Percentiles rank a stretch among this genome's conserved stretches.
Conservation (phyloP, 2,888 invertebrate species). For the Eupithecia insigniata region DNA sequence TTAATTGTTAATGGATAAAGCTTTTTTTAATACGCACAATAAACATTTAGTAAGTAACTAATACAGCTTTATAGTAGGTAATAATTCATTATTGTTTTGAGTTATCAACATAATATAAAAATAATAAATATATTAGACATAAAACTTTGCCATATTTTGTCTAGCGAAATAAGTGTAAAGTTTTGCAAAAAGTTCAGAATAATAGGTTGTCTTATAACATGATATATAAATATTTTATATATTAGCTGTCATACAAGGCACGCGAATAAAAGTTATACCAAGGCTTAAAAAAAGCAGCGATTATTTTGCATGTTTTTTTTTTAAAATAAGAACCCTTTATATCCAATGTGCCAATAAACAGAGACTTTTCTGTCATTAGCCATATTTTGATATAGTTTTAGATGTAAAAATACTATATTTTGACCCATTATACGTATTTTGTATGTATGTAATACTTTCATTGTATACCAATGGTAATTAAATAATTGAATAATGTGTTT, state of each 20-base stretch:
- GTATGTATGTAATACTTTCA: conserved; percentile 75
- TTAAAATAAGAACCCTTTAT: conserved; percentile 37
- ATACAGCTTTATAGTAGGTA: conserved; percentile 18
- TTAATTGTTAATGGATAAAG: conserved; percentile 46
- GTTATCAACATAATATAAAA: background rate
- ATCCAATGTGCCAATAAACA: conserved; percentile 79
- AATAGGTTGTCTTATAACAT: conserved; percentile 69
- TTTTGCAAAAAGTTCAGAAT: conserved; percentile 51
- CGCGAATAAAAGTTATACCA: conserved; percentile 37
- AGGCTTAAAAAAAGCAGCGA: background rate
- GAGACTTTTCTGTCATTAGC: conserved; percentile 71
- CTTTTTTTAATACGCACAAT: conserved; percentile 51
- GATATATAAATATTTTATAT: conserved; percentile 80
- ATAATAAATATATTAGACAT: conserved; percentile 40
- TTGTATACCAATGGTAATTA: conserved; percentile 78
- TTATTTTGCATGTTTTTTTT: background rate
- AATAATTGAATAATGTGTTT: conserved; percentile 68
- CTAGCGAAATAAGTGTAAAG: conserved; percentile 71
- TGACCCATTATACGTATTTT: conserved; percentile 64
- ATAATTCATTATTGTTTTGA: background rate
- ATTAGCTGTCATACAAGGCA: conserved; percentile 75
- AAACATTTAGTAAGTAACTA: conserved; percentile 37
- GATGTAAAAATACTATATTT: conserved; percentile 72
- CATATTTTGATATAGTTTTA: conserved; percentile 78
- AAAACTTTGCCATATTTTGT: conserved; percentile 76